Evolutionary conservation across 1,140 invertebrate species (phyloP).

Genomic region (Drosophila micromelanica): DNA sequence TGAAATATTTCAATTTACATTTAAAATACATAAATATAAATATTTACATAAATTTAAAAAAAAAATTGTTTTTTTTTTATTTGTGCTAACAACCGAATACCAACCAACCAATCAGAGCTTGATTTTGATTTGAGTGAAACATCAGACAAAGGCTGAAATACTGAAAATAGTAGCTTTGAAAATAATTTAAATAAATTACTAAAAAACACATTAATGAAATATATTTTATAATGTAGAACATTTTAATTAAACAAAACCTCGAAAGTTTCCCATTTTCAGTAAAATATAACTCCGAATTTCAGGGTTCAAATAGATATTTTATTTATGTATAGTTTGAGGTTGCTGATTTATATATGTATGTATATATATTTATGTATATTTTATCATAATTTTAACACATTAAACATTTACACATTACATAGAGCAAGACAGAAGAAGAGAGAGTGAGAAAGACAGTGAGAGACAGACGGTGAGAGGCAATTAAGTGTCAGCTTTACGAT

Average conservation of each 20-base stretch:
- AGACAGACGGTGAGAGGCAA: conserved; percentile 5
- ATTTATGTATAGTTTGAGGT: conserved; percentile 60
- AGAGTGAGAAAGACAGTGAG: conserved; percentile 18
- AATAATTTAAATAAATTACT: no score
- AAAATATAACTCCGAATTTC: conserved; percentile 12
- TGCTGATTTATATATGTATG: conserved; percentile 54
- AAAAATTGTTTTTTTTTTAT: no score
- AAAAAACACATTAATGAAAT: no score
- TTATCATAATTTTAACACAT: conserved; percentile 54
- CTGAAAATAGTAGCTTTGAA: no score
- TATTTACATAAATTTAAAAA: no score
- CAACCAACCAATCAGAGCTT: no score
- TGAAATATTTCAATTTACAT: neutral
- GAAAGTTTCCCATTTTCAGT: neutral
- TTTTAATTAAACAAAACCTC: no score
- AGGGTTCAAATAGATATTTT: conserved; percentile 78
- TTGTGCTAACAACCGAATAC: no score
- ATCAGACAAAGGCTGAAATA: no score
- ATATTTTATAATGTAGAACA: no score
- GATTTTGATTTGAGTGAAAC: no score
- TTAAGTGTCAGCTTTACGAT: conserved; percentile 43
- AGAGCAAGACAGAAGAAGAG: conserved; percentile 28
- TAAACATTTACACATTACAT: conserved; percentile 64
- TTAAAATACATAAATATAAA: no score
- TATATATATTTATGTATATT: conserved; percentile 50